Percentiles rank a stretch among this genome's conserved stretches.
Evolutionary conservation across 2,113 vertebrate genomes (phyloP).

Genomic region (Stigmatopora argus): DNA sequence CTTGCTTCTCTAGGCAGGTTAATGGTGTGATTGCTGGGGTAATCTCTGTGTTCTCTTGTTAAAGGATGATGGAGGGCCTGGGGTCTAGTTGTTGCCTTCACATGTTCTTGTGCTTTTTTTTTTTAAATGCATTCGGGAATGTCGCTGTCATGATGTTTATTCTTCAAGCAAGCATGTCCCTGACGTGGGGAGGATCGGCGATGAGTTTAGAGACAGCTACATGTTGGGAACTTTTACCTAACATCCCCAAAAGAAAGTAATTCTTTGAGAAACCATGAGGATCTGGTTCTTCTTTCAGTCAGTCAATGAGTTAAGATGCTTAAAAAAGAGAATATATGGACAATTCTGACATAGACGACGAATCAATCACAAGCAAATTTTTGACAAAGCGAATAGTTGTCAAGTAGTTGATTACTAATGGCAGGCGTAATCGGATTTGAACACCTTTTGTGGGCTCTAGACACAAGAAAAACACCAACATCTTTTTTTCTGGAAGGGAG

Average conservation of each 20-base stretch:
- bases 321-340: no score
- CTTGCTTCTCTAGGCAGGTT: slow-evolving; percentile 63
- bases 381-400: no score
- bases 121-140: slow-evolving; percentile 20
- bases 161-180: slow-evolving; percentile 18
- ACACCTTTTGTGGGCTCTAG: not conserved
- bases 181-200: slow-evolving; percentile 24
- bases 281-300: not conserved
- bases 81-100: slow-evolving; percentile 41
- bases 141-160: slow-evolving; percentile 23
- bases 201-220: slow-evolving; percentile 21
- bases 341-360: no score
- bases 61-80: slow-evolving; percentile 64
- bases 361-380: no score
- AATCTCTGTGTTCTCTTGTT: slow-evolving; percentile 70
- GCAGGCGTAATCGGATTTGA: not conserved
- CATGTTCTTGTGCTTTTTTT: slow-evolving; percentile 27
- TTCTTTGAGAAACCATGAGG: not conserved
- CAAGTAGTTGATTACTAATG: no score
- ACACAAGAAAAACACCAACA: not conserved
- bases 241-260: not conserved
- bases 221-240: not conserved
- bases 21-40: slow-evolving; percentile 71
- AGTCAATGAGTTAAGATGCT: no score
- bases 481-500: slow-evolving; percentile 25